Percentiles rank a stretch among this genome's conserved stretches.
Conservation (phyloP, 1,140 invertebrate genomes). For the Hyposmocoma kahamanoa region DNA sequence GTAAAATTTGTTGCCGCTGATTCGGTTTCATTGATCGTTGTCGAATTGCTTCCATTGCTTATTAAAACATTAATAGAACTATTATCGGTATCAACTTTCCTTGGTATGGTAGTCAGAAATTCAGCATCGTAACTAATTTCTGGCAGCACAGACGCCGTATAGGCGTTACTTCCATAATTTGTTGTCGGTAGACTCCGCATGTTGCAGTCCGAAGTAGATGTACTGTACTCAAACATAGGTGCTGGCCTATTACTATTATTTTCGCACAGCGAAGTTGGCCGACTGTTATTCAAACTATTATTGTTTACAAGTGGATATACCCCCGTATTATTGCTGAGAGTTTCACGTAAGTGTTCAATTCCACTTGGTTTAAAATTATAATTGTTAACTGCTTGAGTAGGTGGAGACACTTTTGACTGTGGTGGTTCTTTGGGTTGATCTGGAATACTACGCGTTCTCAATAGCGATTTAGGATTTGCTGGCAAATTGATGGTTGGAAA, state of each 20-base stretch:
- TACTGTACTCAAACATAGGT: conserved; percentile 32
- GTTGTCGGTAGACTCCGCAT: conserved; percentile 10
- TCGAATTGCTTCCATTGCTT: too few relatives aligned
- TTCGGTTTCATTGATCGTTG: background rate
- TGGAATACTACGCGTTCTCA: conserved; percentile 58
- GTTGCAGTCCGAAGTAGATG: conserved; percentile 11
- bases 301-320: conserved; percentile 18
- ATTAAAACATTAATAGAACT: too few relatives aligned
- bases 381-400: conserved; percentile 15
- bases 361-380: conserved; percentile 11
- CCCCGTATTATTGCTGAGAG: conserved; percentile 18
- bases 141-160: conserved; percentile 23
- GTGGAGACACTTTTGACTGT: conserved; percentile 12
- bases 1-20: conserved; percentile 7
- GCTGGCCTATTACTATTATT: conserved; percentile 23
- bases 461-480: conserved; percentile 63
- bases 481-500: conserved; percentile 65
- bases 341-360: conserved; percentile 14
- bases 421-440: conserved; percentile 28
- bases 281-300: conserved; percentile 18
- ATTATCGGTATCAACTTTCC: background rate
- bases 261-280: conserved; percentile 29
- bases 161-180: conserved; percentile 29
- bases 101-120: conserved; percentile 22
- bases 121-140: conserved; percentile 43